Conservation (phyloP, 2,113 vertebrate genomes). For the Caranx ignobilis region DNA sequence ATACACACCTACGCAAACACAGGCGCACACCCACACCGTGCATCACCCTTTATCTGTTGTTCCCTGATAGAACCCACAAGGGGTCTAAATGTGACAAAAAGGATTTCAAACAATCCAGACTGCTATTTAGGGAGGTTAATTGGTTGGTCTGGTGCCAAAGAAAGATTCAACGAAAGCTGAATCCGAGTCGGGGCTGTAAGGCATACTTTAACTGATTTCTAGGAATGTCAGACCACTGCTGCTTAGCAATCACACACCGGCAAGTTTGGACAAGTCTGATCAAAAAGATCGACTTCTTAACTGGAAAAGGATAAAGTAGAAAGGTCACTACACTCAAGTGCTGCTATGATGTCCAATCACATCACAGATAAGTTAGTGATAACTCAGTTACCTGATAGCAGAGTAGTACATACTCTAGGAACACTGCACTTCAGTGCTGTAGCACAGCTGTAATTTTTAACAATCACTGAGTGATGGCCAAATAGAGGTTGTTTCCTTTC, state of each 20-base stretch:
- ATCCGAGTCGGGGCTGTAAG: conserved; percentile 25
- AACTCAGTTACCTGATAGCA: conserved; percentile 55
- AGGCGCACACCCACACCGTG: neutral
- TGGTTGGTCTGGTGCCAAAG: conserved; percentile 77
- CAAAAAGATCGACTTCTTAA: conserved; percentile 37
- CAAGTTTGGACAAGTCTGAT: conserved; percentile 27
- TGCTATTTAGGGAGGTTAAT: conserved; percentile 81
- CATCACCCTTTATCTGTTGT: conserved; percentile 30
- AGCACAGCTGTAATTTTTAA: conserved; percentile 62
- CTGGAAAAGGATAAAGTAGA: conserved; percentile 24
- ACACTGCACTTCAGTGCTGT: conserved; percentile 4
- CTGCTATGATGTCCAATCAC: conserved; percentile 34
- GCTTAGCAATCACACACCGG: conserved; percentile 15
- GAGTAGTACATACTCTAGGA: conserved; percentile 19
- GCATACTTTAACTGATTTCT: conserved; percentile 40
- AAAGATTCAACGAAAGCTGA: conserved; percentile 48
- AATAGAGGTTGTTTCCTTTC: conserved; percentile 57
- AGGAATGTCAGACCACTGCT: conserved; percentile 28
- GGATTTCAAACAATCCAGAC: conserved; percentile 76
- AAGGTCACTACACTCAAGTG: conserved; percentile 42
- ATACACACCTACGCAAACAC: neutral
- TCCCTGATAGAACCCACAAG: conserved; percentile 62
- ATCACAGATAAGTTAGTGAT: conserved; percentile 43
- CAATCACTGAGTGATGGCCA: conserved; percentile 55
- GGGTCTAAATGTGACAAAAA: conserved; percentile 75